Conservation (phyloP, 2,888 invertebrate species). For the Thymelicus acteon region DNA sequence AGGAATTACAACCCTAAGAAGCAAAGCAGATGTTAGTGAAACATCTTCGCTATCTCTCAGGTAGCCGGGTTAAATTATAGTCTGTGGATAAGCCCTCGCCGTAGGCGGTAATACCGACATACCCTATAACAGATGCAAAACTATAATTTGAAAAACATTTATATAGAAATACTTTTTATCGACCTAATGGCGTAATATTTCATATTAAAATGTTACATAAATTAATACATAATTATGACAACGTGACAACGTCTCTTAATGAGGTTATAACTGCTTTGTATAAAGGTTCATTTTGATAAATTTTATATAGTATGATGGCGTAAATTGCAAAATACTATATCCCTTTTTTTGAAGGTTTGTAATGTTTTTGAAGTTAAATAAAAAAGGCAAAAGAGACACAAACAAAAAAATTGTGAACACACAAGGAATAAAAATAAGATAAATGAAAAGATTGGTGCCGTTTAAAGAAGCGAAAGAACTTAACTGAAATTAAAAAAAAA, state of each 20-base stretch:
- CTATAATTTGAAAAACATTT: slow-evolving; percentile 15
- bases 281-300: background rate
- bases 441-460: no score
- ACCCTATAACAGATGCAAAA: slow-evolving; percentile 27
- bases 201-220: slow-evolving; percentile 4
- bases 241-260: slow-evolving; percentile 10
- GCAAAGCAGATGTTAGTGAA: slow-evolving; percentile 3
- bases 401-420: no score
- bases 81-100: slow-evolving; percentile 23
- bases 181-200: slow-evolving; percentile 21
- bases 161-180: slow-evolving; percentile 13
- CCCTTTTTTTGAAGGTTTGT: no score
- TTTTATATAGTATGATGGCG: background rate
- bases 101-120: slow-evolving; percentile 23
- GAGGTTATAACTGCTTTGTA: slow-evolving; percentile 6
- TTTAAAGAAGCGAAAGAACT: no score
- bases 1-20: background rate
- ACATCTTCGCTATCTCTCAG: slow-evolving; percentile 9
- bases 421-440: no score
- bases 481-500: no score
- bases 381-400: no score
- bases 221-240: slow-evolving; percentile 11
- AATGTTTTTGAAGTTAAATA: no score
- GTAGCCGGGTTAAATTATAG: slow-evolving; percentile 24
- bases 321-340: background rate